A percentile compares a stretch with the other conserved stretches of the same genome.
Conservation (phyloP, 2,797 vertebrate species). For the Macroramphosus scolopax region DNA sequence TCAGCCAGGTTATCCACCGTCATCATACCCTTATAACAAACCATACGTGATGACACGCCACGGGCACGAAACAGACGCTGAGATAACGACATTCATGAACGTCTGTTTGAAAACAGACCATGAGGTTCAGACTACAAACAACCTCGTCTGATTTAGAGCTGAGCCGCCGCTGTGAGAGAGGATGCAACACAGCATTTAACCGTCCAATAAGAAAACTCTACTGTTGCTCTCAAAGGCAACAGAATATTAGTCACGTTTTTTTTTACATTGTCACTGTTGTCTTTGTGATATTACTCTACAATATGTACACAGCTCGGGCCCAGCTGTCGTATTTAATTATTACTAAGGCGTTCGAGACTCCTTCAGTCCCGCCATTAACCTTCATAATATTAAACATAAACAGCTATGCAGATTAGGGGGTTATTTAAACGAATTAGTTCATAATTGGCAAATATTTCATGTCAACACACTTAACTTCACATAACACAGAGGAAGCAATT, state of each 20-base stretch:
- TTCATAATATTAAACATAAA: conserved; percentile 12
- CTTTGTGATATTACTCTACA: conserved; percentile 6
- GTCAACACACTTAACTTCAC: conserved; percentile 11
- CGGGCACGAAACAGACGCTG: too few species aligned
- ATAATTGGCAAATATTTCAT: conserved; percentile 20
- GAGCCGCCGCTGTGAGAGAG: too few species aligned
- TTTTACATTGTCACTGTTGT: not conserved
- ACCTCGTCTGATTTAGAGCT: too few species aligned
- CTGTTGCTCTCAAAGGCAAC: too few species aligned
- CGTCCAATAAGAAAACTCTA: too few species aligned
- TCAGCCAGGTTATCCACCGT: too few species aligned
- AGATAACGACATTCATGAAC: too few species aligned
- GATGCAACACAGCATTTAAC: too few species aligned
- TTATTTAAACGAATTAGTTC: conserved; percentile 26
- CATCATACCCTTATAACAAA: too few species aligned
- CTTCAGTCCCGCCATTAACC: conserved; percentile 4
- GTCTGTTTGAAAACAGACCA: too few species aligned
- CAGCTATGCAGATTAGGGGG: conserved; percentile 18
- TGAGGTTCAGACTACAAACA: too few species aligned
- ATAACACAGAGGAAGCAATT: conserved; percentile 2
- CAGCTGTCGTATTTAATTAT: not conserved
- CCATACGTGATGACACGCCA: too few species aligned
- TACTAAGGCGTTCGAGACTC: conserved; percentile 1
- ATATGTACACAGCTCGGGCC: not conserved
- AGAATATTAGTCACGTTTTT: not conserved